These are phyloP conservation scores for Asobara japonica DNA, from an alignment of 1,140 invertebrate species.

Conservation along the genomic window DNA sequence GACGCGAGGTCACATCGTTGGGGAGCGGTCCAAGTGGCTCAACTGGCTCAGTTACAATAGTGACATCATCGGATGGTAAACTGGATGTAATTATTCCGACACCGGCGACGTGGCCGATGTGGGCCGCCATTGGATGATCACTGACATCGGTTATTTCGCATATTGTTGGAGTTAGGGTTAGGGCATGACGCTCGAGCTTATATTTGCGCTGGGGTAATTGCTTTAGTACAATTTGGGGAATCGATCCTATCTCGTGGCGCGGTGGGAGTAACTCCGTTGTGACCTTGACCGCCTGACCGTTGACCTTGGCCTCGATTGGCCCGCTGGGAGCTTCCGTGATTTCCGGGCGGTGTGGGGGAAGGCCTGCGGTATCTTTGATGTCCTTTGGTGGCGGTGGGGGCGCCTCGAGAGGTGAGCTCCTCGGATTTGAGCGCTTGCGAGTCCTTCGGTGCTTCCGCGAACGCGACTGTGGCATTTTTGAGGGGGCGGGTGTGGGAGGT, in stretches of 20 bases:
- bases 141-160: constrained; percentile 54
- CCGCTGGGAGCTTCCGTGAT: constrained; percentile 14
- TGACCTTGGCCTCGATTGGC: constrained; percentile 26
- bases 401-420: not conserved
- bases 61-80: not conserved
- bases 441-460: not conserved
- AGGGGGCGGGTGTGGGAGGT: no score
- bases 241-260: constrained; percentile 27
- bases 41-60: constrained; percentile 49
- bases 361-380: not conserved
- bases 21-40: constrained; percentile 46
- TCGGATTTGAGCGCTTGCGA: not conserved
- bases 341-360: not conserved
- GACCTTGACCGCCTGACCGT: constrained; percentile 36
- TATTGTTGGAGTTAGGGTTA: constrained; percentile 40
- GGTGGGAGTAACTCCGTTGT: constrained; percentile 28
- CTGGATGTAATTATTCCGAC: constrained; percentile 54
- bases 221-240: no score
- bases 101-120: constrained; percentile 51
- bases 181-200: constrained; percentile 46
- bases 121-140: constrained; percentile 50
- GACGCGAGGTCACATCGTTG: constrained; percentile 31
- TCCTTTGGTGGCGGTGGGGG: not conserved
- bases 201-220: constrained; percentile 30
- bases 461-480: not conserved